Evolutionary conservation across 2,797 vertebrate genomes (phyloP).

Genomic region (Allobates femoralis): DNA sequence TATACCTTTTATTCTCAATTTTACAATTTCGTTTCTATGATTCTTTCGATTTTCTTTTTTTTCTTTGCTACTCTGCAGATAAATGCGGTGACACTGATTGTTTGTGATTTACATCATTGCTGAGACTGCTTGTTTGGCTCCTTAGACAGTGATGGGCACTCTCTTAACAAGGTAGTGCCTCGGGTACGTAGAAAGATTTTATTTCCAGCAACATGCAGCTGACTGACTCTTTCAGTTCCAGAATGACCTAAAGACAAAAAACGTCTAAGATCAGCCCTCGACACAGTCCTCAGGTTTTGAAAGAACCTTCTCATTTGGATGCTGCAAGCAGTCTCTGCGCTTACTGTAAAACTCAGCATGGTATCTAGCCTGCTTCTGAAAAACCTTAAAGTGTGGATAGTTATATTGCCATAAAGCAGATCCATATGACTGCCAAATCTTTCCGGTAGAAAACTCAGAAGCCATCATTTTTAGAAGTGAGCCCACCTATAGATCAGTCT

Average conservation of each 20-base stretch:
- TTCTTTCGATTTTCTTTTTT: conserved; percentile 19
- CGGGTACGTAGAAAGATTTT: conserved; percentile 47
- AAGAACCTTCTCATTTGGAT: conserved; percentile 33
- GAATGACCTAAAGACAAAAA: conserved; percentile 48
- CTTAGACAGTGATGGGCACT: conserved; percentile 48
- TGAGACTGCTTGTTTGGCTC: conserved; percentile 58
- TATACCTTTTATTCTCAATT: conserved; percentile 25
- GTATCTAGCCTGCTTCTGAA: neutral
- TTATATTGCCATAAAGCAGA: neutral
- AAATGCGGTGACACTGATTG: conserved; percentile 55
- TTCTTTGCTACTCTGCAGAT: conserved; percentile 33
- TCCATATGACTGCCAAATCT: neutral
- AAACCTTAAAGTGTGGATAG: neutral
- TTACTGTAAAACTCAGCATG: conserved; percentile 36
- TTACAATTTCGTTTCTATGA: conserved; percentile 23
- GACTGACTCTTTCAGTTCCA: conserved; percentile 41
- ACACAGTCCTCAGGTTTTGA: conserved; percentile 4
- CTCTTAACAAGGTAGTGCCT: conserved; percentile 62
- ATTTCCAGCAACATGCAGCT: conserved; percentile 43
- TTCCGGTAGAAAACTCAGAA: neutral
- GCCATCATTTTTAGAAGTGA: neutral
- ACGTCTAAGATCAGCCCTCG: conserved; percentile 19
- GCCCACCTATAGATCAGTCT: neutral
- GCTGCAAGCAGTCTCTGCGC: neutral
- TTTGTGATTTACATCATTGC: conserved; percentile 60